Conservation (phyloP, 2,113 vertebrate species). For the Takifugu bimaculatus region DNA sequence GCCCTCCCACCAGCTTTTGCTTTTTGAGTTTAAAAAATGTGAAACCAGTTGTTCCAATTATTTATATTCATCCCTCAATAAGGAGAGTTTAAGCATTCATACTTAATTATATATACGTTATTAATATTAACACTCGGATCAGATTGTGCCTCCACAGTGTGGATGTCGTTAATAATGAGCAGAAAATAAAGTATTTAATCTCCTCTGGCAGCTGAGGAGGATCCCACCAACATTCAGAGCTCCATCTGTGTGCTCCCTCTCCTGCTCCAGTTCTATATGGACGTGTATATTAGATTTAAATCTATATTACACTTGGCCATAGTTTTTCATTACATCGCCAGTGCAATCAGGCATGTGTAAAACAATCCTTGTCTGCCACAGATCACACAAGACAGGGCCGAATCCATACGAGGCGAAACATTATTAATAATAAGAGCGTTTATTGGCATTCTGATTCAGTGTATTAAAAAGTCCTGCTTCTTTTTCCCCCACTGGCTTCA, state of each 20-base stretch:
- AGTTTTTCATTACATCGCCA: conserved; percentile 5
- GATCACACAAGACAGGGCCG: conserved; percentile 42
- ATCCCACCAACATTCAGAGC: conserved; percentile 27
- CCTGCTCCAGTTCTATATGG: background rate
- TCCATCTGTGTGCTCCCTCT: background rate
- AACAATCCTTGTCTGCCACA: conserved; percentile 1
- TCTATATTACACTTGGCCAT: conserved; percentile 3
- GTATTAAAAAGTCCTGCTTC: conserved; percentile 54
- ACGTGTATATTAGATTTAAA: conserved; percentile 2
- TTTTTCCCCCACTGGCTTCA: conserved; percentile 48
- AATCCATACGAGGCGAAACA: conserved; percentile 69
- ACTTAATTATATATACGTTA: conserved; percentile 8
- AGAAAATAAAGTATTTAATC: conserved; percentile 42
- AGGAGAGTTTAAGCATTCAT: conserved; percentile 15
- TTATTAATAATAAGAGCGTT: conserved; percentile 74
- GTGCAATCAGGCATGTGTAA: background rate
- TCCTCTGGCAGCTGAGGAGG: conserved; percentile 38
- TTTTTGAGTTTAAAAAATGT: no score
- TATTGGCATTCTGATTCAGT: conserved; percentile 65
- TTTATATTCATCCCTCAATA: background rate
- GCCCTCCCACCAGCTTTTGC: no score
- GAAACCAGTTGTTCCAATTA: no score
- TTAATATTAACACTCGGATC: conserved; percentile 31
- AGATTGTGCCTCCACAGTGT: conserved; percentile 17
- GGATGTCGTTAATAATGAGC: conserved; percentile 35